Evolutionary conservation across 2,888 invertebrate species (phyloP), one percentile per base, ranked within the genome.

Genomic region (Hyles lineata): DNA sequence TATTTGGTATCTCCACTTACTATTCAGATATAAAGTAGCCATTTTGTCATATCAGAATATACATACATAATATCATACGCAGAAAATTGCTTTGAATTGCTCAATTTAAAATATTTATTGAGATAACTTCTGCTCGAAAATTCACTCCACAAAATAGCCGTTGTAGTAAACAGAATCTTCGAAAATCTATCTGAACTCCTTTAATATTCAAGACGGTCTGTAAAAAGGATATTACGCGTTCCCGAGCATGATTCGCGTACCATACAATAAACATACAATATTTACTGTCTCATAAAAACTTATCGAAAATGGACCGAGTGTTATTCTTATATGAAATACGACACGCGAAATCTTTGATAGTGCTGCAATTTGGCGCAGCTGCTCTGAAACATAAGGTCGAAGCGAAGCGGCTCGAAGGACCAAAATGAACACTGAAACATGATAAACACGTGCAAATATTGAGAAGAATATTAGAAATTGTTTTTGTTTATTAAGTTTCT

Each of bases 181-280:
- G 43, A 21, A 8, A 43, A 67, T 15, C 63, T 21, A 21, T 15
- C 17, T 50, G 2, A 43, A 67, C 15, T 23, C n/a, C 43, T 7
- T 23, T 67, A 4, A 67, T 67, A 67, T 17, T 11, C 23, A 67
- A 67, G 50, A n/a, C 32, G 32, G 32, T 35, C 62, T 19, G 21
- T 67, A 67, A 50, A 67, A 67, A 67, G 6, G 6, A 7, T 50
- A 50, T 67, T 7, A 50, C 23, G 23, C 11, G 19, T 9, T 32
- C 61, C 29, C 32, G 35, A 50, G 43, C 23, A 50, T 50, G 21
- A 67, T 43, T 50, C 67, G 15, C 23, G 43, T 23, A 50, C 50
- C 67, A 50, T 43, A 23, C 67, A 67, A 67, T 67, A 67, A 67
- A 50, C 67, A 67, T 43, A 23, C 50, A 67, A 43, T 67, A 67